Base-by-base conservation (phyloP, 2,113 vertebrate species). In the Anser brachyrhynchus region DNA sequence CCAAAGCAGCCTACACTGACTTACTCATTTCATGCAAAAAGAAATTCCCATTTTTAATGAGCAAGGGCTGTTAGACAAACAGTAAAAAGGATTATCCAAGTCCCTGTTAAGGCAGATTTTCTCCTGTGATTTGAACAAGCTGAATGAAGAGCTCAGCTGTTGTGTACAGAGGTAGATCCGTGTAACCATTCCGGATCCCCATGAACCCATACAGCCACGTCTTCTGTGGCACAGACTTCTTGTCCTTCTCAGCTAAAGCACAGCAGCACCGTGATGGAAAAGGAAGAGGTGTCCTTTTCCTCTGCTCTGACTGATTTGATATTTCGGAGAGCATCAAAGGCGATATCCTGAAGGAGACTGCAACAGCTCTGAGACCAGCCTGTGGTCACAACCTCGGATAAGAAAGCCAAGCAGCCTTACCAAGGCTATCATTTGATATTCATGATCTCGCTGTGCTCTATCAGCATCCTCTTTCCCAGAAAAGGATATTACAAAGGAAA, bases 41-140 rank as follows among this genome's bases (percentile, higher is more conserved):
- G 66, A 71, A 86, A 72, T 61, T 44, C 72, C 59, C 59, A 22
- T 23, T 94, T 92, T 89, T 93, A 95, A 94, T 25, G 43, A 90
- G 58, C 0, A 0, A 94, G 85, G 54, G 70, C 59, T 69, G 44
- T 54, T 93, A 84, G 74, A 91, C 25, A 69, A 92, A 69, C n/a
- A 89, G 70, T 41, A 64, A 61, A 87, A 90, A 70, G 44, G 39
- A 67, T 91, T 78, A 90, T n/a, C 41, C 49, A 0, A 0, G 64
- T 61, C 44, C 51, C 37, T 51, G 54, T 61, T 70, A 51, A 87
- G 67, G 67, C 31, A 39, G 65, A 31, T 39, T 91, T 64, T 78
- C 74, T 62, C 26, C 51, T 57, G 41, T 70, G 44, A 90, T 62
- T 95, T 73, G 66, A 90, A 81, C 17, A 72, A 84, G 54, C 13